Conservation (phyloP, 1,140 invertebrate genomes). For the Metopolophium dirhodum region DNA sequence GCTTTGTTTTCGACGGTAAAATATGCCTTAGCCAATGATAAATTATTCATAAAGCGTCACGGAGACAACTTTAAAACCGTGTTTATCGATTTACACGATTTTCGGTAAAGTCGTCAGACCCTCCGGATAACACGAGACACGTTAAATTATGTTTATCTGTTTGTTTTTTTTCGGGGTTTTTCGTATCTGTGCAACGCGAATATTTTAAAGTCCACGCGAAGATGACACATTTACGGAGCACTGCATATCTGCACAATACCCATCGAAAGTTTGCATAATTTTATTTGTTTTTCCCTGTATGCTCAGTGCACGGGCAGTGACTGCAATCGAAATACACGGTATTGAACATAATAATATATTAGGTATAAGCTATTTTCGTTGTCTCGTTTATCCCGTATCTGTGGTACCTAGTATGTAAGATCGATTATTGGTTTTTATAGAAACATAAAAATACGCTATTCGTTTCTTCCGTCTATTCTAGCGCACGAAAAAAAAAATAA, state of each 20-base stretch:
- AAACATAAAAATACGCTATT: not conserved
- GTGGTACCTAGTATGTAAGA: not conserved
- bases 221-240: not conserved
- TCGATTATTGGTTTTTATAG: not conserved
- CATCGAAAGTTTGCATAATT: not conserved
- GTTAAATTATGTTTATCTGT: constrained; percentile 27
- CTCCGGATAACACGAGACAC: not conserved
- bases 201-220: not conserved
- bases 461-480: not conserved
- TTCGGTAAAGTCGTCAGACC: not conserved
- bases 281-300: not conserved
- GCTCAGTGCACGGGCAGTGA: not conserved
- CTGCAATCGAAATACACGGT: not conserved
- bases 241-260: not conserved
- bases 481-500: not conserved
- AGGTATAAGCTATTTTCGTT: not conserved
- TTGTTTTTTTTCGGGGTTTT: not conserved
- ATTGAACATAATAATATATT: not conserved
- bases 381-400: not conserved
- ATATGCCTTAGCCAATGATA: not conserved
- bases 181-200: not conserved
- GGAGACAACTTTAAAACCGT: not conserved
- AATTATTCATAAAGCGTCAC: constrained; percentile 24
- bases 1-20: not conserved
- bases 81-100: constrained; percentile 37